phyloP scores from a whole-genome alignment of 2,113 vertebrate genomes.

The Echinops telfairi region DNA sequence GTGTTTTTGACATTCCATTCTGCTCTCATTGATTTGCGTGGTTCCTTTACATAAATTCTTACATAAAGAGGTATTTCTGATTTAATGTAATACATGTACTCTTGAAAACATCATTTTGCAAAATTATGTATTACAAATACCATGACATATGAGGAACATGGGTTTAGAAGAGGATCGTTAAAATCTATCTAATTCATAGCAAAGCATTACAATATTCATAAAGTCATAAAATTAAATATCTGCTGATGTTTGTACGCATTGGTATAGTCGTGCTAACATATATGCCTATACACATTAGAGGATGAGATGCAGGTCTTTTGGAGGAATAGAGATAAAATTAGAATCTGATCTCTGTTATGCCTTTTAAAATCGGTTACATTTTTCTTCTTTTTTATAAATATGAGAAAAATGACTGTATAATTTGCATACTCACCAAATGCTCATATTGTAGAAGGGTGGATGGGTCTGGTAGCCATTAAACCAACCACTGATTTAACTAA shows the following conservation, averaged over 20 bases:
- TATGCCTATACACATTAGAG: neutral
- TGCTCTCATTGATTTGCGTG: neutral
- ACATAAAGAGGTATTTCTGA: too few species aligned
- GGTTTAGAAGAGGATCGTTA: neutral
- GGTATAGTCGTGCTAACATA: neutral
- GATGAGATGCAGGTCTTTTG: neutral
- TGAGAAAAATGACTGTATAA: too few species aligned
- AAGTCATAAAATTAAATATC: neutral
- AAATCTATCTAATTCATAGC: neutral
- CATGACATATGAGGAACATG: neutral
- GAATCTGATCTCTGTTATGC: too few species aligned
- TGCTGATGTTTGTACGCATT: neutral
- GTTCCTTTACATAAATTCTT: neutral
- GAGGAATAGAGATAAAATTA: neutral
- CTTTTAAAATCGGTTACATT: too few species aligned
- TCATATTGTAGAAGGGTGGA: neutral
- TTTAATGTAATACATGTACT: neutral
- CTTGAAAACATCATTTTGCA: neutral
- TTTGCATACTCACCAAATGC: neutral
- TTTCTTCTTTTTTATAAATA: too few species aligned
- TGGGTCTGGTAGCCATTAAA: constrained; percentile 12
- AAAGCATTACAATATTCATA: neutral
- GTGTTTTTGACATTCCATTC: neutral
- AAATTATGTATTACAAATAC: neutral
- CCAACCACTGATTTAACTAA: neutral